Evolutionary conservation across 2,113 vertebrate genomes (phyloP).

Genomic region (Nipponia nippon): DNA sequence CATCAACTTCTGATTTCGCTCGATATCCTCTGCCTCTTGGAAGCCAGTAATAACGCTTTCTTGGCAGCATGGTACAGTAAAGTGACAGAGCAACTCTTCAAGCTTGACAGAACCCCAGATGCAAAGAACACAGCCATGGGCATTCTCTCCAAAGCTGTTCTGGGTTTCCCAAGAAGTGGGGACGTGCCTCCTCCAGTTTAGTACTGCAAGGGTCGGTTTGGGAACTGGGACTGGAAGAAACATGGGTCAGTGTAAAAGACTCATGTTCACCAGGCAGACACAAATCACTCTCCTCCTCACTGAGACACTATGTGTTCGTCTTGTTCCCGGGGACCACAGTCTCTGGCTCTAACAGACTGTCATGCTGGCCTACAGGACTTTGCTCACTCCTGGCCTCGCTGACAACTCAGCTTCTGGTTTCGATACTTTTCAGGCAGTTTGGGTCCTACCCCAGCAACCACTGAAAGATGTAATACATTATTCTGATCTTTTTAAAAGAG

Average conservation of each 20-base stretch:
- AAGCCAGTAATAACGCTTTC: neutral
- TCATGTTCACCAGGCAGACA: neutral
- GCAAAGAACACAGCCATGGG: neutral
- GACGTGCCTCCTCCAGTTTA: neutral
- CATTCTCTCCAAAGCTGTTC: neutral
- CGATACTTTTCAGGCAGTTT: neutral
- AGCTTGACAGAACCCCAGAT: neutral
- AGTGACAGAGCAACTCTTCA: neutral
- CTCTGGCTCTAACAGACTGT: neutral
- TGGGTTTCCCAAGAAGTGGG: neutral
- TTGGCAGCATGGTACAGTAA: neutral
- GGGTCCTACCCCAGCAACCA: neutral
- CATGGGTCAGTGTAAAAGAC: neutral
- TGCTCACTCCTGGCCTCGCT: neutral
- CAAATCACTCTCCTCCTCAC: neutral
- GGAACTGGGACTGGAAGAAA: neutral
- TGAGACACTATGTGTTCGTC: accelerated
- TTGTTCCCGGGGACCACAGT: neutral
- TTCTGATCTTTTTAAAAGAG: neutral
- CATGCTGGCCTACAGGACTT: neutral
- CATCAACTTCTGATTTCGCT: neutral
- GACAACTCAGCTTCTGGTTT: neutral
- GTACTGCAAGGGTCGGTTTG: neutral
- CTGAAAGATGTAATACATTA: neutral
- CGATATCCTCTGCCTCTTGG: neutral